These are phyloP conservation scores for Polymixis flavicincta DNA, from an alignment of 2,888 invertebrate genomes.

Conservation along the genomic window DNA sequence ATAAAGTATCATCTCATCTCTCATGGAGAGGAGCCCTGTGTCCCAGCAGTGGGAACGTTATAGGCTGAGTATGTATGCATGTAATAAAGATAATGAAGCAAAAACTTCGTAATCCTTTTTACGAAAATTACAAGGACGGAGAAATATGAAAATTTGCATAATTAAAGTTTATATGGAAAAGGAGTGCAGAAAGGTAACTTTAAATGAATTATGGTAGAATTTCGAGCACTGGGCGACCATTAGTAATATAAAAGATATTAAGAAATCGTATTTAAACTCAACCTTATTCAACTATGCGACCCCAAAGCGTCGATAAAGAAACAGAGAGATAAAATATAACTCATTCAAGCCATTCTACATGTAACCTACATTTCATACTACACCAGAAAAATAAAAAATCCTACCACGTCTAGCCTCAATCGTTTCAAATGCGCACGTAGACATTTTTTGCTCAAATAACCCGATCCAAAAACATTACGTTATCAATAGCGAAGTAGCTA, in stretches of 20 bases:
- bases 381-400: slow-evolving; percentile 16
- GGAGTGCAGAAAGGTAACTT: too few relatives aligned
- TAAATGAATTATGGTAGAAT: too few relatives aligned
- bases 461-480: slow-evolving; percentile 38
- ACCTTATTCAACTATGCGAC: neutral
- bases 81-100: too few relatives aligned
- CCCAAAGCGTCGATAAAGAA: neutral
- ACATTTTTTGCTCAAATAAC: slow-evolving; percentile 27
- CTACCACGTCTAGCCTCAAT: slow-evolving; percentile 1
- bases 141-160: too few relatives aligned
- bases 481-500: slow-evolving; percentile 55
- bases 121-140: too few relatives aligned
- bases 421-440: slow-evolving; percentile 21
- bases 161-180: too few relatives aligned
- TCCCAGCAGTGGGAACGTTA: too few relatives aligned
- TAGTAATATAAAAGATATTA: neutral
- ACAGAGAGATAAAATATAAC: neutral
- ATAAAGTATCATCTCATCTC: too few relatives aligned
- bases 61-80: too few relatives aligned
- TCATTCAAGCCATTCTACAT: neutral
- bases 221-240: too few relatives aligned
- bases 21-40: too few relatives aligned
- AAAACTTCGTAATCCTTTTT: too few relatives aligned
- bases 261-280: neutral
- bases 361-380: slow-evolving; percentile 19